A percentile compares a stretch with the other conserved stretches of the same genome.
Conservation (phyloP, 35 echinoderm and acorn worm genomes). For the Stichopus chloronotus region DNA sequence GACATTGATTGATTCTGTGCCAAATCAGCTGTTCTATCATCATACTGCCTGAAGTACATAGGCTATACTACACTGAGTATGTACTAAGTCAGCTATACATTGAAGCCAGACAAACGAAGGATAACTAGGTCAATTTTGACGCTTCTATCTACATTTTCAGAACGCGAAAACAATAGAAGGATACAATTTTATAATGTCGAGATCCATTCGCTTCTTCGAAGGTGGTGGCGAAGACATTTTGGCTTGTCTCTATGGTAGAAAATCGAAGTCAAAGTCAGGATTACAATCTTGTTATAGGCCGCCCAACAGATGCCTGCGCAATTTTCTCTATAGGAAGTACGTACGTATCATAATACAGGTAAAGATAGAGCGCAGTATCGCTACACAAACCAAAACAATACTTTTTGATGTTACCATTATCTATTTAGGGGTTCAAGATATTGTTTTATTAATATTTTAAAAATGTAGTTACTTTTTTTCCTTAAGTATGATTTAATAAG, state of each 20-base stretch:
- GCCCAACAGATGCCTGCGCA: conserved; percentile 39
- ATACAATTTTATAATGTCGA: conserved; percentile 90
- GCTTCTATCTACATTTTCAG: background rate
- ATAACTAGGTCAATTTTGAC: background rate
- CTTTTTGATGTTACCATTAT: conserved; percentile 15
- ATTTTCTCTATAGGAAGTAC: conserved; percentile 28
- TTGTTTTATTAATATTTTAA: background rate
- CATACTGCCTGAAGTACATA: background rate
- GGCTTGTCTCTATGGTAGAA: conserved; percentile 37
- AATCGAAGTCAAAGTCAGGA: conserved; percentile 37
- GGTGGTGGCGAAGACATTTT: conserved; percentile 96
- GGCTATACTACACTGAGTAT: conserved; percentile 4
- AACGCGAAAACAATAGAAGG: conserved; percentile 57
- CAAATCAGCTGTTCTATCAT: conserved; percentile 52
- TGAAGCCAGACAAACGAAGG: background rate
- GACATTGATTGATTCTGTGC: conserved; percentile 22
- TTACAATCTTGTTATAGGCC: conserved; percentile 15
- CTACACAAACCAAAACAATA: conserved; percentile 50
- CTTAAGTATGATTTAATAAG: background rate
- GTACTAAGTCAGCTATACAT: background rate
- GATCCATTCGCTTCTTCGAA: conserved; percentile 84
- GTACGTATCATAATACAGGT: conserved; percentile 7
- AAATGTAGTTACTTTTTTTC: background rate
- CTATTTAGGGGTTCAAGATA: background rate
- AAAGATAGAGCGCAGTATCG: background rate